Percentiles rank a stretch among this genome's conserved stretches.
These are phyloP conservation scores for Petroica traversi DNA, from an alignment of 2,113 vertebrate species.

Conservation along the genomic window DNA sequence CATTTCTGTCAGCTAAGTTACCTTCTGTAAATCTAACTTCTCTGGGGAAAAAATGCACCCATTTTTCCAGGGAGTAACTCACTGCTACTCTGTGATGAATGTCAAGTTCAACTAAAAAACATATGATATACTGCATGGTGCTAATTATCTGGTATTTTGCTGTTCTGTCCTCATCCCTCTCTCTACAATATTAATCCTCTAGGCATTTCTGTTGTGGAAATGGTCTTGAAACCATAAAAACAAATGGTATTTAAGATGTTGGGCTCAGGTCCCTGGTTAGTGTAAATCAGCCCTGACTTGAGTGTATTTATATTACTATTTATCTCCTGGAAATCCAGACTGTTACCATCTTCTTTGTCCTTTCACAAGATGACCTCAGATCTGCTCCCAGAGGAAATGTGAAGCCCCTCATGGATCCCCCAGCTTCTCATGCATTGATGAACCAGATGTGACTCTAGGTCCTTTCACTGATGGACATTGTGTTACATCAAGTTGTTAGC, in stretches of 20 bases:
- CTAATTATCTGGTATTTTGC: conserved; percentile 14
- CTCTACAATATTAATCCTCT: neutral
- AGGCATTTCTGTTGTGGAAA: conserved; percentile 14
- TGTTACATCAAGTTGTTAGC: neutral
- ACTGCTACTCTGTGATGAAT: neutral
- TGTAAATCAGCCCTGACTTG: neutral
- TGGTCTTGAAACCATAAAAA: neutral
- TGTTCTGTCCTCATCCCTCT: neutral
- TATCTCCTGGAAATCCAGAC: neutral
- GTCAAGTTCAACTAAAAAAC: neutral
- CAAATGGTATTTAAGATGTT: neutral
- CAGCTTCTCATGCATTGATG: neutral
- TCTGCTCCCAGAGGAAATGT: neutral
- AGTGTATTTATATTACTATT: neutral
- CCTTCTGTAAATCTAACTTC: neutral
- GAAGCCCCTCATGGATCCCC: neutral
- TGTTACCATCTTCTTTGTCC: neutral
- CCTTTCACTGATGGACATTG: neutral
- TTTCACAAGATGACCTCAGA: neutral
- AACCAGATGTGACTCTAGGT: neutral
- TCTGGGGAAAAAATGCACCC: neutral
- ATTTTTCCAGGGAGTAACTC: neutral
- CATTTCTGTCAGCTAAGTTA: neutral
- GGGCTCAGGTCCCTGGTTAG: neutral
- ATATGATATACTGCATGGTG: neutral